Evolutionary conservation across 2,888 invertebrate genomes (phyloP), one percentile per base, ranked within the genome.

Genomic region (Phasia obesa): DNA sequence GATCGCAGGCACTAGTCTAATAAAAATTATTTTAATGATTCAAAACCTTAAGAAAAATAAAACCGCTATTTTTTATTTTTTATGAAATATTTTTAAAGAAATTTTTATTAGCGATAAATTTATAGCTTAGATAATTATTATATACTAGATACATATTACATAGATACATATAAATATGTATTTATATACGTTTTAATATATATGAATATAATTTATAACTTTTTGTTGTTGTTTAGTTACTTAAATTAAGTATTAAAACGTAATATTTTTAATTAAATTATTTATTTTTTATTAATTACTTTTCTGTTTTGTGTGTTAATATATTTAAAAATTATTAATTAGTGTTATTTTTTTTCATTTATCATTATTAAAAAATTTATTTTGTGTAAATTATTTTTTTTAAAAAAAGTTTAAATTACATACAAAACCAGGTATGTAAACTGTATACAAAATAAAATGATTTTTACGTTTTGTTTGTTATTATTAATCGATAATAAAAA

Each of bases 11-110:
- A n/a, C n/a, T n/a, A n/a, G n/a, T n/a, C n/a, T n/a, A n/a, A n/a
- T n/a, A n/a, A n/a, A n/a, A n/a, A n/a, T n/a, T n/a, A n/a, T n/a
- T 4, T n/a, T 0, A 42, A n/a, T 2, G n/a, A 1, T n/a, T 11
- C 15, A 11, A 13, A 15, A 15, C n/a, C 15, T 13, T 23, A 4
- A 7, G 2, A 27, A 42, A 57, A 19, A 38, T 15, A 19, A 59
- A 62, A 53, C 21, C 11, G 15, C 5, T 13, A 38, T 60, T 73
- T 44, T 69, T 55, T 27, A 15, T 75, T 75, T 83, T 83, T 75
- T 83, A 83, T 76, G 79, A 83, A 83, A 79, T 83, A 83, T 79
- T 83, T 83, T 79, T 79, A 83, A 83, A 79, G 79, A 79, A 83
- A 75, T 83, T 79, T 82, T 83, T 83, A 83, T 83, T 83, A 83